Base-by-base conservation (phyloP, 2,888 invertebrate species). In the Anaspis maculata region DNA sequence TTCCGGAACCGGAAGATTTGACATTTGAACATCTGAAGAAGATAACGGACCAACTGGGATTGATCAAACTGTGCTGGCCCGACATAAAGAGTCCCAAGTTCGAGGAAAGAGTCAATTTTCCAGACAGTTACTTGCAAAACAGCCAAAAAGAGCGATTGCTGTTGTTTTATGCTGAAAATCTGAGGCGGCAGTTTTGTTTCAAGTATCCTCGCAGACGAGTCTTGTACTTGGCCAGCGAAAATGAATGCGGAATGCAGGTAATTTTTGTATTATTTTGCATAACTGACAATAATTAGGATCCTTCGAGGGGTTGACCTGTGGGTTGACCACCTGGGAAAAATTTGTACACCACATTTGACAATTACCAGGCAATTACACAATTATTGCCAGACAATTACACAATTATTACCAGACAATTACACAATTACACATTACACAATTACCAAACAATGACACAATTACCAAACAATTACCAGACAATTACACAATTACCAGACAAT, bases 171-270 rank as follows among this genome's bases (percentile, higher is more conserved):
- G 77, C 83, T 0, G 86, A 87, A 61, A 86, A 84, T 60, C 87
- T 87, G 56, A 72, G 86, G 10, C 70, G 73, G 30, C 86, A 87
- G 51, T 83, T 75, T 62, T 64, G 68, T 32, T 64, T 69, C 32
- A 66, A 70, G 28, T 77, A 71, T 60, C 70, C 72, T 1, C 60
- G 73, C 15, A 70, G 83, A 29, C 76, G 76, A 41, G 80, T 83
- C 1, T 54, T 85, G 32, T 68, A 86, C 24, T 57, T 88, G 32
- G 83, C 79, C 30, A 72, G 76, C 25, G 76, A 77, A 30, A 88
- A 88, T 57, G 87, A 87, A 64, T 85, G 82, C 54, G 77, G 76
- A 27, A 68, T 84, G 38, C 80, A 83, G 76, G 86, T 84, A 62
- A 46, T 19, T 5, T 19, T 19, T 19, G 9, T n/a, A n/a, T n/a